phyloP scores from a whole-genome alignment of 2,797 vertebrate species.

The Thunnus albacares region DNA sequence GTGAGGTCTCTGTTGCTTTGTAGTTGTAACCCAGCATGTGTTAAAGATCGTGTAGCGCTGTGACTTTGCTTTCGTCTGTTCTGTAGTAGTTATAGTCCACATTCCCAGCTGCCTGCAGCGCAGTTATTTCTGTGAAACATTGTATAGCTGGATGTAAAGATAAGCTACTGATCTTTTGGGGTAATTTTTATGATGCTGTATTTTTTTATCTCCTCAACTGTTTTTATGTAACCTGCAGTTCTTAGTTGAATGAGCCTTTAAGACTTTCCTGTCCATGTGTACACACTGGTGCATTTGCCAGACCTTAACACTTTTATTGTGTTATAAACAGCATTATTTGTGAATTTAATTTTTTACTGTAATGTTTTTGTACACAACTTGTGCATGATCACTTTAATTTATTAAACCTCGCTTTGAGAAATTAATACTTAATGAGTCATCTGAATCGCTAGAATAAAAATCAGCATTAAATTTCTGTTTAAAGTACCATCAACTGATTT shows the following conservation, averaged over 20 bases:
- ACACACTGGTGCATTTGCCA: slow-evolving; percentile 85
- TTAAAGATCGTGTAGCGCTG: slow-evolving; percentile 84
- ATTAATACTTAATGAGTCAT: slow-evolving; percentile 55
- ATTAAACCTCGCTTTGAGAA: slow-evolving; percentile 96
- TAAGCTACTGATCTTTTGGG: slow-evolving; percentile 79
- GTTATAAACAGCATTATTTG: slow-evolving; percentile 86
- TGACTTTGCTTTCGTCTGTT: slow-evolving; percentile 86
- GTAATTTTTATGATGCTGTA: slow-evolving; percentile 78
- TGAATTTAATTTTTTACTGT: slow-evolving; percentile 87
- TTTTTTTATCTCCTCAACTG: slow-evolving; percentile 80
- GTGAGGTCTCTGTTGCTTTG: slow-evolving; percentile 86
- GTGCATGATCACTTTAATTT: slow-evolving; percentile 97
- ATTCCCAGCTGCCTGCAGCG: slow-evolving; percentile 82
- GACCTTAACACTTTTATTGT: slow-evolving; percentile 86
- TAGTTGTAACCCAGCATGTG: slow-evolving; percentile 92
- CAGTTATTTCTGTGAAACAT: slow-evolving; percentile 78
- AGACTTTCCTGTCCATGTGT: slow-evolving; percentile 82
- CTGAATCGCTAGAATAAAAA: slow-evolving; percentile 48
- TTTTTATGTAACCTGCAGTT: slow-evolving; percentile 83
- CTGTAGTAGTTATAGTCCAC: slow-evolving; percentile 69
- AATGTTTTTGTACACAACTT: slow-evolving; percentile 89
- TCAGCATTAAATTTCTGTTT: slow-evolving; percentile 19
- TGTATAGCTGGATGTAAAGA: slow-evolving; percentile 85
- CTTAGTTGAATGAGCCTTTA: slow-evolving; percentile 71
- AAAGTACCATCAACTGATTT: background rate